Evolutionary conservation across 2,113 vertebrate genomes (phyloP).

Genomic region (Thryonomys swinderianus): DNA sequence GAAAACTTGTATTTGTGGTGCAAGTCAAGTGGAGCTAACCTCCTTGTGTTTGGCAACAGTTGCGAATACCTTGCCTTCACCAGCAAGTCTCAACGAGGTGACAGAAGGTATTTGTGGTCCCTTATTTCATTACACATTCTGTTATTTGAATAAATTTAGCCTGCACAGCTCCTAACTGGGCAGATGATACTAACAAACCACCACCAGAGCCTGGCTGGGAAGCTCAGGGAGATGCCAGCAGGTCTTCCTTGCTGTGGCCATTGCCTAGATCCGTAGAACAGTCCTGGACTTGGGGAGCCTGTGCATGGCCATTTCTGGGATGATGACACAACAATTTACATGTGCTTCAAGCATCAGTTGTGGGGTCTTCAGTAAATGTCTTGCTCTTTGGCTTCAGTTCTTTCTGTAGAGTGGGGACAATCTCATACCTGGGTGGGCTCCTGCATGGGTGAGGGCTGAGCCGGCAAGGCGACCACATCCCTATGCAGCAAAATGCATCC

Average conservation of each 20-base stretch:
- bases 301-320: too few species aligned
- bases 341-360: neutral
- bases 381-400: neutral
- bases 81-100: neutral
- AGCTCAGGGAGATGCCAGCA: accelerated
- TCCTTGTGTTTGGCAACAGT: neutral
- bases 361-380: neutral
- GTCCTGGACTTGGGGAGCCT: neutral
- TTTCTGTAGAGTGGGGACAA: neutral
- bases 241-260: neutral
- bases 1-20: neutral
- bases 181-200: neutral
- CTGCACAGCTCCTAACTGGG: neutral
- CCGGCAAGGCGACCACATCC: accelerated
- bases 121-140: neutral
- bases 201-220: neutral
- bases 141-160: neutral
- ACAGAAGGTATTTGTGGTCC: neutral
- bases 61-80: neutral
- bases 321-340: accelerated
- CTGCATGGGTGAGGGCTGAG: neutral
- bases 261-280: accelerated
- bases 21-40: neutral
- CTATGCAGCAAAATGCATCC: accelerated
- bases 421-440: accelerated